phyloP scores from a whole-genome alignment of 1,140 invertebrate species.

The Drosophila funebris region DNA sequence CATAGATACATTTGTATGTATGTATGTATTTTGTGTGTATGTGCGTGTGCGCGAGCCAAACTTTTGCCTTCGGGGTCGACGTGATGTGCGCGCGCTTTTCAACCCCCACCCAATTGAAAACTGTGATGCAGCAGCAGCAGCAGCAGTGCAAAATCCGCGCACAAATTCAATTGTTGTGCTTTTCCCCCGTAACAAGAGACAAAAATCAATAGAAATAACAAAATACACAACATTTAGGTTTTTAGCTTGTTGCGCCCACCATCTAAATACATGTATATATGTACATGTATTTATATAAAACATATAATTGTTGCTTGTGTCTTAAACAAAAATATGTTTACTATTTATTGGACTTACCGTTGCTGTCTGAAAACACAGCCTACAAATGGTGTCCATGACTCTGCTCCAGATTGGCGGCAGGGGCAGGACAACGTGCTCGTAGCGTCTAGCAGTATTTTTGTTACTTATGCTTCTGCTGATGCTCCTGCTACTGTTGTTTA shows the following conservation, averaged over 20 bases:
- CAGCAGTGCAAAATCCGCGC: constrained; percentile 49
- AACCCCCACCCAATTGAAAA: constrained; percentile 60
- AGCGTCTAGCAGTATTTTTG: constrained; percentile 43
- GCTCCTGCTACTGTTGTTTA: constrained; percentile 25
- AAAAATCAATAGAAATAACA: constrained; percentile 83
- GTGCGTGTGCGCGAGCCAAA: constrained; percentile 47
- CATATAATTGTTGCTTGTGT: not conserved
- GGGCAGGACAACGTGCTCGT: constrained; percentile 60
- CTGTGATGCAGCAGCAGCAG: constrained; percentile 24
- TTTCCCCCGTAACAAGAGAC: constrained; percentile 28
- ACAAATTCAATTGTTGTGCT: constrained; percentile 59
- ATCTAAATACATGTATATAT: constrained; percentile 14
- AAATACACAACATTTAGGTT: constrained; percentile 66
- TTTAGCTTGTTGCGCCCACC: constrained; percentile 42
- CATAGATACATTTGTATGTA: constrained; percentile 22
- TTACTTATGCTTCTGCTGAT: constrained; percentile 31
- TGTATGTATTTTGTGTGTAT: constrained; percentile 4
- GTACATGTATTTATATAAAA: not conserved
- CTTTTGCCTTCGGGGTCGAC: constrained; percentile 48
- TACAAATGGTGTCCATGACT: constrained; percentile 83
- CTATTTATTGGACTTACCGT: constrained; percentile 66
- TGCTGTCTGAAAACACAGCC: constrained; percentile 83
- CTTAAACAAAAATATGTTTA: constrained; percentile 7
- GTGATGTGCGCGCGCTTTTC: constrained; percentile 73
- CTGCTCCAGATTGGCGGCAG: constrained; percentile 58